Base-by-base conservation (phyloP, 2,797 vertebrate species). In the Sebastiscus tertius region DNA sequence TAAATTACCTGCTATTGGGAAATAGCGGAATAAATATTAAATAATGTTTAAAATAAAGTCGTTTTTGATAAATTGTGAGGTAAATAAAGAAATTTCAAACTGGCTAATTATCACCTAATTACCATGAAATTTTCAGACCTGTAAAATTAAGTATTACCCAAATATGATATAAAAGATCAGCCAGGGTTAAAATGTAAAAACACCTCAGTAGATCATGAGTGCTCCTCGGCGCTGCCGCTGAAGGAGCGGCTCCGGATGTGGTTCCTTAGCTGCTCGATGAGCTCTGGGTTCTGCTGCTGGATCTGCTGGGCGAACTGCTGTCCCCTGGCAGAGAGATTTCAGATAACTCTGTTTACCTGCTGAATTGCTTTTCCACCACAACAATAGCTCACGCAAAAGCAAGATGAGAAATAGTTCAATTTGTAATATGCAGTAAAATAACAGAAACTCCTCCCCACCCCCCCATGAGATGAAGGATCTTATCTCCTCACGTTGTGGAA, bases 221-320 rank as follows among this genome's bases (percentile, higher is more conserved):
- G 97, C 63, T 99, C 98, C 92, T 99, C 98, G 0, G 97, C 96
- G 65, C 97, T 98, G 94, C 97, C 96, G 77, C 98, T 99, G 94
- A 99, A 98, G 4, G 98, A 97, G 73, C 98, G 96, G 95, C 98
- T 99, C 88, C 98, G 96, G 92, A 99, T 97, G 85, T 99, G 98
- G 90, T 98, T 99, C 93, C 98, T 97, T 72, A 99, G 91, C 94
- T 99, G 98, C 87, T 99, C 98, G 76, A 99, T 99, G 80, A 99
- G 95, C 93, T 99, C 98, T 1, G 98, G 98, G 90, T 99, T 99
- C 95, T 99, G 98, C 88, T 99, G 98, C 92, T 99, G 98, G 92
- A 99, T 99, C 96, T 99, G 98, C 92, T 99, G 98, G 64, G 98
- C 98, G 85, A 99, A 99, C 94, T 99, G 98, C 85, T 99, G 98